Conservation (phyloP, 2,113 vertebrate species). For the Notiomystis cincta region DNA sequence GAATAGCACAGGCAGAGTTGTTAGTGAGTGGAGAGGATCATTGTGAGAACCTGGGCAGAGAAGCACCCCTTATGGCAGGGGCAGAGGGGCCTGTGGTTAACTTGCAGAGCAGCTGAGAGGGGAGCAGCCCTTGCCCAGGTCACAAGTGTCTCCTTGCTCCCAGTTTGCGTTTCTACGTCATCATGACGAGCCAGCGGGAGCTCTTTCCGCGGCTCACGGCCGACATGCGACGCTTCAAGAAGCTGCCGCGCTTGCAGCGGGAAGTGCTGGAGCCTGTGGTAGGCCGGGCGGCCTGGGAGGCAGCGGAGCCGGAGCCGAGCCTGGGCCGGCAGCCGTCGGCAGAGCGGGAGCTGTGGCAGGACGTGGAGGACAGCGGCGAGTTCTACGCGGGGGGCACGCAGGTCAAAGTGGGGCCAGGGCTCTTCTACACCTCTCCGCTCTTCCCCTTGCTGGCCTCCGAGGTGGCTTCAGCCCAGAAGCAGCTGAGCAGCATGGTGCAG, state of each 20-base stretch:
- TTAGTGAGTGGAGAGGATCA: neutral
- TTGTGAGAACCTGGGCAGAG: neutral
- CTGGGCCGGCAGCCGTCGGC: neutral
- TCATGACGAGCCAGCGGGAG: constrained; percentile 97
- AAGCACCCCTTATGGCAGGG: neutral
- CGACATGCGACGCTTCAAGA: constrained; percentile 92
- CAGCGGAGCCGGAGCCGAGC: neutral
- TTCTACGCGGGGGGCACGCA: constrained; percentile 62
- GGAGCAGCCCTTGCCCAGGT: neutral
- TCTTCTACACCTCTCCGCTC: constrained; percentile 78
- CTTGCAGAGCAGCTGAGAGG: neutral
- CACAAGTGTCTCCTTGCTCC: neutral
- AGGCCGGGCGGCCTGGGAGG: constrained; percentile 55
- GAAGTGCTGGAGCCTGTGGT: constrained; percentile 75
- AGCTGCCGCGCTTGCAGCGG: constrained; percentile 84
- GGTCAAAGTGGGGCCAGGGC: constrained; percentile 64
- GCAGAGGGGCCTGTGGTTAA: neutral
- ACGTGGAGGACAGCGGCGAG: constrained; percentile 68
- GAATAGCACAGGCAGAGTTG: neutral
- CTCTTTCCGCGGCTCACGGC: constrained; percentile 93
- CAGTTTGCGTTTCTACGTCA: constrained; percentile 90
- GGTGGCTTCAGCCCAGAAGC: constrained; percentile 82
- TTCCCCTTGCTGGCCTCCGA: constrained; percentile 89
- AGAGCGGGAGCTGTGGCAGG: constrained; percentile 80
- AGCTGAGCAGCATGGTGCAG: constrained; percentile 88